Evolutionary conservation across 2,797 vertebrate genomes (phyloP), one percentile per base, ranked within the genome.

Genomic region (Nasua narica): DNA sequence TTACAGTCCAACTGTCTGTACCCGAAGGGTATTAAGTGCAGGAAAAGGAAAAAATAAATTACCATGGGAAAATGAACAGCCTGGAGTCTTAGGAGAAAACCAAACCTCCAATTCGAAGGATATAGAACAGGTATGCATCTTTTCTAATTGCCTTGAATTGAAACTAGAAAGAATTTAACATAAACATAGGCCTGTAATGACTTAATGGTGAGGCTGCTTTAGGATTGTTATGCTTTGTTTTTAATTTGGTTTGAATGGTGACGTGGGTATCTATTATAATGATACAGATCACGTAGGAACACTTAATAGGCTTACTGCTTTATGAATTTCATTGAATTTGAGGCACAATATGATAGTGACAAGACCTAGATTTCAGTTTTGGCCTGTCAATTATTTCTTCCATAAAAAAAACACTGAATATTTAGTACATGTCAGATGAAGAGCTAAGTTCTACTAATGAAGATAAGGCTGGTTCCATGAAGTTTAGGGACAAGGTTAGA

Each of bases 11-110:
- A 96, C 98, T 11, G 11, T 94, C 1, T 97, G 98, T 94, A 99
- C 99, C 27, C 98, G 99, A 50, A 99, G 99, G 91, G 99, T 99
- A 11, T 98, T 99, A 95, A 99, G 99, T 0, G 99, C 99, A 0
- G 99, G 99, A 2, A 99, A 99, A 98, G 99, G 99, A 10, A 99
- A 99, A 96, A 99, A 98, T 98, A 99, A 99, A 95, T 99, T 99
- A 86, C 99, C 99, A 0, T 99, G 99, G 99, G 99, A 99, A 97
- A 99, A 96, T 29, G 98, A 99, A 1, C 98, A 58, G 29, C 96
- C 98, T 50, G 98, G 98, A 25, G 98, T 97, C 72, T 9, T 95
- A 29, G 99, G 99, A 88, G 98, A 98, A 54, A 96, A 40, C 95
- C 97, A 87, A 58, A 92, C 98, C 52, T 95, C 98, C 4, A 97